phyloP scores from a whole-genome alignment of 2,797 vertebrate species.

The Cheirogaleus major region DNA sequence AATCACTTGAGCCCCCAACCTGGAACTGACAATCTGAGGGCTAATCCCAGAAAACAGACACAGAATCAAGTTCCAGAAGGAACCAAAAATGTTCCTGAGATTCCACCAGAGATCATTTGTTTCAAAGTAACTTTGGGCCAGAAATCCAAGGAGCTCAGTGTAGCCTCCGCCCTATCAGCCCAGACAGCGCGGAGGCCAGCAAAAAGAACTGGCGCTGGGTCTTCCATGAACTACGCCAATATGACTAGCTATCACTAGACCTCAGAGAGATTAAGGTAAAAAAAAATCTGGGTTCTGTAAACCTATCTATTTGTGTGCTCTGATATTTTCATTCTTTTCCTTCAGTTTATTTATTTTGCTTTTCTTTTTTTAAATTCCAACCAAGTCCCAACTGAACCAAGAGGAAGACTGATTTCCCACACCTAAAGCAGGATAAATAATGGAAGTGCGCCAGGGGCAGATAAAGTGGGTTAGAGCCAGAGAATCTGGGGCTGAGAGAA shows the following conservation, averaged over 20 bases:
- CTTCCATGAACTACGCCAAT: not conserved
- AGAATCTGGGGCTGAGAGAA: not conserved
- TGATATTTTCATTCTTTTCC: slow-evolving; percentile 56
- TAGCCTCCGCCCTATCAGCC: not conserved
- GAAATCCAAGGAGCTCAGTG: slow-evolving; percentile 50
- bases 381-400: slow-evolving; percentile 33
- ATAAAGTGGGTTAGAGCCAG: not conserved
- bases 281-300: slow-evolving; percentile 42
- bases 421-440: slow-evolving; percentile 29
- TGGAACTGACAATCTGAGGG: not conserved
- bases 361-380: not conserved
- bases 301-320: slow-evolving; percentile 15
- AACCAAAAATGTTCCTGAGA: slow-evolving; percentile 44
- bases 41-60: slow-evolving; percentile 8
- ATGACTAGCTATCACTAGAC: not conserved
- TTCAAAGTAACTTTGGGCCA: not conserved
- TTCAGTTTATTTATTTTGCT: not conserved
- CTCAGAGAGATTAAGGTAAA: not conserved
- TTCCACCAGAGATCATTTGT: slow-evolving; percentile 32
- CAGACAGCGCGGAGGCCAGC: slow-evolving; percentile 61
- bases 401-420: slow-evolving; percentile 56
- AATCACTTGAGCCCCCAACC: not conserved
- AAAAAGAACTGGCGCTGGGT: not conserved
- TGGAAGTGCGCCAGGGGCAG: slow-evolving; percentile 1
- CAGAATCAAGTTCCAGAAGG: not conserved